Base-by-base conservation (phyloP, 2,888 invertebrate species). In the Leucophenga maculata region DNA sequence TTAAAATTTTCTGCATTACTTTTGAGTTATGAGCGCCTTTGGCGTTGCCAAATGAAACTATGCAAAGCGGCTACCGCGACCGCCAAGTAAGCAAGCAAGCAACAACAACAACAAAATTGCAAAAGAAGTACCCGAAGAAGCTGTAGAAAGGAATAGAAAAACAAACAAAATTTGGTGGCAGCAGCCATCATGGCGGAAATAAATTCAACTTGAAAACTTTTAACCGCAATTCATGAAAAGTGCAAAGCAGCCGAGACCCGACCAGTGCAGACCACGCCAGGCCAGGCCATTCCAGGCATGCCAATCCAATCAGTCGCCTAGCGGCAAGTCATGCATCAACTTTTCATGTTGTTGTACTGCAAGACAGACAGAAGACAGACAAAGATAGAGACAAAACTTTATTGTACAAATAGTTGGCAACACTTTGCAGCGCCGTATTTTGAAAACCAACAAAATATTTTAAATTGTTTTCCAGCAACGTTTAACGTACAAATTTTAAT, bases 11-110 rank as follows among this genome's bases (percentile, higher is more conserved):
- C 46, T 20, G 1, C 44, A 48, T 69, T 69, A 64, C 65, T 72
- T 73, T 65, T 77, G 76, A 77, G 72, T 78, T 78, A 77, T 75
- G 75, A 32, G 69, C 57, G 67, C 32, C 72, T 69, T 68, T 70
- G 73, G 73, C 72, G 65, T 65, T 52, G 76, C 67, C 60, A 69
- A 66, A 13, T 22, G n/a, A 46, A 39, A 39, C 22, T 9, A 46
- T 50, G 50, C 50, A 50, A 18, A 16, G 50, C 50, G 16, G 50
- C 50, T 50, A 16, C 60, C 13, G 44, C 16, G n/a, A 2, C 20
- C 4, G 26, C 16, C 18, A 39, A 57, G 31, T 6, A 50, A 50
- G 32, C 22, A 46, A 3, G 3, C 16, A 46, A 14, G 1, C 44
- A 62, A 31, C 11, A 62, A 62, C 62, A 64, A 60, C 39, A 32